A percentile compares a stretch with the other conserved stretches of the same genome.
These are phyloP conservation scores for Rhagium mordax DNA, from an alignment of 2,888 invertebrate species.

Conservation along the genomic window DNA sequence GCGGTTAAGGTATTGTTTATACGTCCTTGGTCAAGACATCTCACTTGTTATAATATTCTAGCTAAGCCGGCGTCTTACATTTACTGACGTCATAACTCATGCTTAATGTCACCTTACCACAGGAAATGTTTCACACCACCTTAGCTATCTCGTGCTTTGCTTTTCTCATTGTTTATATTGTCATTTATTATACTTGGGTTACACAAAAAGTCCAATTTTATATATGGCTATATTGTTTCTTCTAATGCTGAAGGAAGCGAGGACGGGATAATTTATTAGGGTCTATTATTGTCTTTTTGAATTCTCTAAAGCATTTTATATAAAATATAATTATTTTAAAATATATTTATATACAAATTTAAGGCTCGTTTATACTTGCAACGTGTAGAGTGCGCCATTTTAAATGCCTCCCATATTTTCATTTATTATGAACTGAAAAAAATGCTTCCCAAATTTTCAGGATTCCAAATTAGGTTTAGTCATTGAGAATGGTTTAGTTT, in stretches of 20 bases:
- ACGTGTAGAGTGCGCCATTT: too few relatives aligned
- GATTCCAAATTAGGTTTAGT: too few relatives aligned
- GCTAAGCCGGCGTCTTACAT: constrained; percentile 63
- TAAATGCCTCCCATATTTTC: too few relatives aligned
- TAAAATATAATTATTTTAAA: too few relatives aligned
- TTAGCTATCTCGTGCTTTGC: constrained; percentile 41
- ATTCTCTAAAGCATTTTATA: neutral
- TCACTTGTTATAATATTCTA: constrained; percentile 64
- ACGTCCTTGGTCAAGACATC: constrained; percentile 59
- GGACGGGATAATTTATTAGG: neutral
- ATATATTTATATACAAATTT: too few relatives aligned
- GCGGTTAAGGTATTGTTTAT: constrained; percentile 59
- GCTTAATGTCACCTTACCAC: constrained; percentile 65
- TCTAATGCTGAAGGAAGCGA: neutral
- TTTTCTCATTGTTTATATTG: constrained; percentile 40
- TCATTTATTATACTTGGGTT: constrained; percentile 30
- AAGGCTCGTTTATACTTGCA: too few relatives aligned
- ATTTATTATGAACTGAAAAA: too few relatives aligned
- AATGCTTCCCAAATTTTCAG: too few relatives aligned
- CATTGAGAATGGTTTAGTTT: too few relatives aligned
- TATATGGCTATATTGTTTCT: constrained; percentile 23
- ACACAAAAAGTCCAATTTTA: constrained; percentile 21
- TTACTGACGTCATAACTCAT: constrained; percentile 66
- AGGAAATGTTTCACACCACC: constrained; percentile 61
- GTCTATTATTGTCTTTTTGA: neutral